Evolutionary conservation across 2,888 invertebrate genomes (phyloP).

Genomic region (Galerucella calmariensis): DNA sequence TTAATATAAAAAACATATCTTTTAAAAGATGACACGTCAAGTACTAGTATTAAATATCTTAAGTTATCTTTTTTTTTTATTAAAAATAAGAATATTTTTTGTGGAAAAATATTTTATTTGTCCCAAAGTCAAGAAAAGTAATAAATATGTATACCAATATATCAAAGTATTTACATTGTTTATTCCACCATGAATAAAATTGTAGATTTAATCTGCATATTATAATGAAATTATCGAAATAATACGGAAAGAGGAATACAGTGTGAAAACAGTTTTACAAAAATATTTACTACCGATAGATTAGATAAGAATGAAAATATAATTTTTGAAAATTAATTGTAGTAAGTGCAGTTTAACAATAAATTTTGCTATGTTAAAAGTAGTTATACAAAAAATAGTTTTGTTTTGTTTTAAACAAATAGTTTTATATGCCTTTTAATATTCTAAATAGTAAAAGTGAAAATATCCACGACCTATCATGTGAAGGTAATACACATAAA

Average conservation of each 20-base stretch:
- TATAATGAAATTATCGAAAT: no score
- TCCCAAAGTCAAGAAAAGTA: no score
- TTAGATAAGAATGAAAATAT: conserved; percentile 2
- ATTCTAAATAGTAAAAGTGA: conserved; percentile 4
- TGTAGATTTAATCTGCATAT: not conserved
- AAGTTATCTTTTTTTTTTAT: no score
- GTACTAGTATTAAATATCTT: no score
- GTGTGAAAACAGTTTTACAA: conserved; percentile 1
- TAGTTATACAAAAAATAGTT: no score
- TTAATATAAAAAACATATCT: no score
- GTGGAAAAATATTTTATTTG: no score
- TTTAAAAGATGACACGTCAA: no score
- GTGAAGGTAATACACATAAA: conserved; percentile 22
- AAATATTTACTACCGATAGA: not conserved
- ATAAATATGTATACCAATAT: not conserved
- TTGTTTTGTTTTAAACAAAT: no score
- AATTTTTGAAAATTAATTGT: not conserved
- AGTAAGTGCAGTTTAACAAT: not conserved
- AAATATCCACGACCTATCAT: conserved; percentile 7
- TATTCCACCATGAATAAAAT: not conserved
- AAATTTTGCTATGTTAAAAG: not conserved
- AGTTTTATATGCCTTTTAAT: not conserved
- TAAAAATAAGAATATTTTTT: no score
- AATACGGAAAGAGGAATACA: not conserved
- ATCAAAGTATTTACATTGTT: not conserved